phyloP scores from a whole-genome alignment of 2,797 vertebrate species.

The Molossus alvarezi region DNA sequence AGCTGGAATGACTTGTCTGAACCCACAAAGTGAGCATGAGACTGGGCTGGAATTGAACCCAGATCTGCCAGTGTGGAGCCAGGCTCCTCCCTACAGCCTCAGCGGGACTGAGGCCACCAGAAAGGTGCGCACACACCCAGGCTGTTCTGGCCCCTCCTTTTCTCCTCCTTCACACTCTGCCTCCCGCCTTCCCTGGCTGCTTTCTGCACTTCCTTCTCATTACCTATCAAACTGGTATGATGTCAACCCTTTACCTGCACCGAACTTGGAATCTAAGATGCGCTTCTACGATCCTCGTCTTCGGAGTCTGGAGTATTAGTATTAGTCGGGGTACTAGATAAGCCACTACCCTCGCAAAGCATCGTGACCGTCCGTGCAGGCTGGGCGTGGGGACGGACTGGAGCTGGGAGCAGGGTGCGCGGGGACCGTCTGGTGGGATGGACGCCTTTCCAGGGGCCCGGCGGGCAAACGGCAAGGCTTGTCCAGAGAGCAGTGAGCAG shows the following conservation, averaged over 20 bases:
- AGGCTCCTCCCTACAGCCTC: no score
- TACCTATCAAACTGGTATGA: background rate
- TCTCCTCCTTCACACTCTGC: background rate
- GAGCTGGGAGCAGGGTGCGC: background rate
- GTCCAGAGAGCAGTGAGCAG: background rate
- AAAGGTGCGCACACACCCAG: background rate
- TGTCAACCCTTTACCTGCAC: slow-evolving; percentile 1
- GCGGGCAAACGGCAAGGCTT: background rate
- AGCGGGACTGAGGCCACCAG: background rate
- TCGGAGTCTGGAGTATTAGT: background rate
- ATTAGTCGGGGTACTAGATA: background rate
- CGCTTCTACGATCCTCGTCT: background rate
- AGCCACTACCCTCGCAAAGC: background rate
- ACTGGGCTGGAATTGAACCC: background rate
- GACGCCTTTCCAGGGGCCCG: background rate
- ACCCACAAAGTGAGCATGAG: background rate
- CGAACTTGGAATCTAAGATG: background rate
- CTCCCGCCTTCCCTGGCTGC: background rate
- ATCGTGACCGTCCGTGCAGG: background rate
- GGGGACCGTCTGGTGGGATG: background rate
- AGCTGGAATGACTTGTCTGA: background rate
- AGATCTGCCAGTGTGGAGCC: background rate
- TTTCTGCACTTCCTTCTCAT: background rate
- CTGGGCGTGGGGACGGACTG: background rate
- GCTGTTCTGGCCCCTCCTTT: background rate